Evolutionary conservation across 2,888 invertebrate species (phyloP), one percentile per base, ranked within the genome.

Genomic region (Cephus rjabovi): DNA sequence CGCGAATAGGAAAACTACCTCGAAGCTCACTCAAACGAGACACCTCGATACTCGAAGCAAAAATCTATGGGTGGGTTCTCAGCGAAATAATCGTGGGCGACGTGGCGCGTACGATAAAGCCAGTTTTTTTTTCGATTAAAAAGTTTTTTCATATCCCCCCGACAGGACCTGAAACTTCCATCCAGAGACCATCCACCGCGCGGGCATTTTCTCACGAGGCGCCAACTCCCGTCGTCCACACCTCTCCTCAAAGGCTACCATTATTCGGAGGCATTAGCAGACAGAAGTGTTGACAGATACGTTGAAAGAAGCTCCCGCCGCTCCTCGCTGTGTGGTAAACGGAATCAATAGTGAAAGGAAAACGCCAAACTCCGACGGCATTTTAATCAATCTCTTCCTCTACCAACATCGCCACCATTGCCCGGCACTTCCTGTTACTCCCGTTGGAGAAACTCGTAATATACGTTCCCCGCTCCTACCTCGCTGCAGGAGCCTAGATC

Each of bases 331-430:
- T 34, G 79, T 68, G 81, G 79, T 80, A 83, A 83, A 84, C 80
- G 82, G 81, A 85, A 83, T 83, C 83, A 83, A 83, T 78, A 82
- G 79, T 80, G 83, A 87, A 87, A 86, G 81, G 86, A 84, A 86
- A 86, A 83, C 71, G 80, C 75, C 80, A 75, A 80, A 77, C 81
- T 84, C 33, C 77, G 76, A 71, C 81, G 81, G 81, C 81, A 84
- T 86, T 85, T 86, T 84, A 86, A 86, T 86, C 86, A 84, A 87
- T 86, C 87, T 86, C 73, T 80, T 81, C 83, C 69, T 35, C 35
- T 33, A 31, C n/a, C 81, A 80, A 76, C 79, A 34, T 69, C 70
- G 74, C 35, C 35, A 34, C 33, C 68, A 75, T 74, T 68, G 71
- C 31, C 33, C 71, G 12, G 71, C 33, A 71, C 56, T 56, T 56